Evolutionary conservation across 2,888 invertebrate genomes (phyloP).

Genomic region (Cataglyphis cursor): DNA sequence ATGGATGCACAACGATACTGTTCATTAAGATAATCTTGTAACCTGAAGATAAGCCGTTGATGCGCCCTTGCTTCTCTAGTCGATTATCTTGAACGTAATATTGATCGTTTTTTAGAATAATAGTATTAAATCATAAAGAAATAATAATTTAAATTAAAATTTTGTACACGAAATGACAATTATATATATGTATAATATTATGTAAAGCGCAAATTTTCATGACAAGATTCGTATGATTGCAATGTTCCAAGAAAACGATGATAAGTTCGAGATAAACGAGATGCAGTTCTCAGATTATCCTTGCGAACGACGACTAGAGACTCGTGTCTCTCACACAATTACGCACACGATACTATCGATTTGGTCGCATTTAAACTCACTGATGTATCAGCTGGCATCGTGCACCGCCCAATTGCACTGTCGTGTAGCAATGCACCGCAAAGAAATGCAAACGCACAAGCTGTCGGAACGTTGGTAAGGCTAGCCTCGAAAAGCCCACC

Average conservation of each 20-base stretch:
- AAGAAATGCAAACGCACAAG: constrained; percentile 52
- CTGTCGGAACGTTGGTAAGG: constrained; percentile 56
- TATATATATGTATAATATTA: background rate
- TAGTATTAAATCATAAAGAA: background rate
- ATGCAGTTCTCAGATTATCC: constrained; percentile 15
- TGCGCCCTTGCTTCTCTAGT: constrained; percentile 16
- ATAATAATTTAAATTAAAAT: background rate
- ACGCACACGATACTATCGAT: background rate
- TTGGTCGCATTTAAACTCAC: constrained; percentile 32
- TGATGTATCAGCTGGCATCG: constrained; percentile 46
- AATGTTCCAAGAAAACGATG: background rate
- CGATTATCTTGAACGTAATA: constrained; percentile 12
- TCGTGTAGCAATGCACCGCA: constrained; percentile 48
- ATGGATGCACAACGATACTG: background rate
- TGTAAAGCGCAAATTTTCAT: background rate
- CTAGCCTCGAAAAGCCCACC: constrained; percentile 43
- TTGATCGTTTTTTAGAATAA: background rate
- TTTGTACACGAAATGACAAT: background rate
- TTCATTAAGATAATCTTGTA: background rate
- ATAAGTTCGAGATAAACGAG: constrained; percentile 9
- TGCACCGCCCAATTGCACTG: constrained; percentile 53
- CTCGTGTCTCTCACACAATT: constrained; percentile 13
- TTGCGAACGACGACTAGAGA: constrained; percentile 5
- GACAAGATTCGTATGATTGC: background rate
- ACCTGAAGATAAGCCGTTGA: background rate